phyloP scores from a whole-genome alignment of 2,113 vertebrate species.

The Halcyon senegalensis region DNA sequence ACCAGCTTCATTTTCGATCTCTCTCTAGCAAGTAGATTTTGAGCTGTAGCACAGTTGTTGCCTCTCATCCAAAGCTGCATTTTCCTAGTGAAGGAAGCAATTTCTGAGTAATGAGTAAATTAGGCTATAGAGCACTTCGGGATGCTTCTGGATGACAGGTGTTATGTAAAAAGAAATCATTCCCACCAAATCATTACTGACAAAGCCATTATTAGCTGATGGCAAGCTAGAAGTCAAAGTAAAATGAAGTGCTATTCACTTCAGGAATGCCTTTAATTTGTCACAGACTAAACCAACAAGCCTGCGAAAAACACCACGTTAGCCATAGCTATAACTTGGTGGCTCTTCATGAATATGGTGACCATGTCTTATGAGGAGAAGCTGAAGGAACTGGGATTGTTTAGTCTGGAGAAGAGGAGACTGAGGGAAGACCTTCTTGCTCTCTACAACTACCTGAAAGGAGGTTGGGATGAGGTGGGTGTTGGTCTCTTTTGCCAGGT shows the following conservation, averaged over 20 bases:
- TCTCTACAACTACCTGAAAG: no score
- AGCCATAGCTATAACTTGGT: neutral
- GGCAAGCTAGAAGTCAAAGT: neutral
- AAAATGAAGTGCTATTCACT: conserved; percentile 4
- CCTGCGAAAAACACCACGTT: accelerated
- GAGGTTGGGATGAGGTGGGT: no score
- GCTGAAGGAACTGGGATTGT: no score
- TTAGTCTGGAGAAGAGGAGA: no score
- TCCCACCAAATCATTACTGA: neutral
- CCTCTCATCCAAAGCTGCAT: neutral
- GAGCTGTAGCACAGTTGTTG: neutral
- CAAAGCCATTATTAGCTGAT: conserved; percentile 12
- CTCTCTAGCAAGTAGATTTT: neutral
- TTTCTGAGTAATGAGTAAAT: conserved; percentile 23
- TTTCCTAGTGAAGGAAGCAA: neutral
- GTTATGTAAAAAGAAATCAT: neutral
- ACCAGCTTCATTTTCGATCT: neutral
- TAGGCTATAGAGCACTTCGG: neutral
- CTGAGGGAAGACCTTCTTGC: no score
- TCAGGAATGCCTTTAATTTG: neutral
- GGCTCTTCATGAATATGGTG: neutral
- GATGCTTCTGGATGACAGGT: neutral
- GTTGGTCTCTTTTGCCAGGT: no score
- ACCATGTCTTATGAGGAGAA: no score
- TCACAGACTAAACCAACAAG: neutral